These are phyloP conservation scores for Sterna hirundo DNA, from an alignment of 2,113 vertebrate genomes.

Conservation along the genomic window DNA sequence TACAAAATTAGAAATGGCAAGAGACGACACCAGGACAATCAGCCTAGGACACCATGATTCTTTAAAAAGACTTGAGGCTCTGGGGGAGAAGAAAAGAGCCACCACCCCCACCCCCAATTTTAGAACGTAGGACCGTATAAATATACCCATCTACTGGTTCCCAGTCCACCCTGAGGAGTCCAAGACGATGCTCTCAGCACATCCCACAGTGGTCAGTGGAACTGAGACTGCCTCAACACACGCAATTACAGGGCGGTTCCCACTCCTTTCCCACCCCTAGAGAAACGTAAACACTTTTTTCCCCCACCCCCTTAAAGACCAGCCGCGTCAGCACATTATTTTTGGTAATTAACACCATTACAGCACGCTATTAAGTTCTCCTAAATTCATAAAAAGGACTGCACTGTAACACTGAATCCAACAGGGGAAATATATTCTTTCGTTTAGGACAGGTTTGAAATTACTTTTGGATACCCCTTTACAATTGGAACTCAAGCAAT, in stretches of 20 bases:
- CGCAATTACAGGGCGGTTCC: background rate
- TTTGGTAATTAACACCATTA: background rate
- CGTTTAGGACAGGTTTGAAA: constrained; percentile 5
- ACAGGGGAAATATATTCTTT: background rate
- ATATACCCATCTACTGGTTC: background rate
- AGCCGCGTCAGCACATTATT: background rate
- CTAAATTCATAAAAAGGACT: background rate
- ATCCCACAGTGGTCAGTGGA: background rate
- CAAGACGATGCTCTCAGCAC: background rate
- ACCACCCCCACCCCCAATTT: background rate
- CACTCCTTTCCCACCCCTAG: background rate
- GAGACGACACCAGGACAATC: background rate
- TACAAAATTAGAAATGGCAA: background rate
- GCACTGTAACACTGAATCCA: background rate
- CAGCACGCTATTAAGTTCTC: background rate
- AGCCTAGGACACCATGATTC: background rate
- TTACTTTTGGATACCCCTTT: background rate
- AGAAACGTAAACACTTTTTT: background rate
- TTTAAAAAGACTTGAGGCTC: background rate
- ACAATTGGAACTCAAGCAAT: background rate
- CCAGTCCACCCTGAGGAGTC: background rate
- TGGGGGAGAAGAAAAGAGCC: no score
- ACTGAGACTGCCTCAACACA: rapidly evolving
- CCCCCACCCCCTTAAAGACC: background rate
- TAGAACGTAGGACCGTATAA: background rate